Evolutionary conservation across 2,888 invertebrate genomes (phyloP).

Genomic region (Apamea crenata): DNA sequence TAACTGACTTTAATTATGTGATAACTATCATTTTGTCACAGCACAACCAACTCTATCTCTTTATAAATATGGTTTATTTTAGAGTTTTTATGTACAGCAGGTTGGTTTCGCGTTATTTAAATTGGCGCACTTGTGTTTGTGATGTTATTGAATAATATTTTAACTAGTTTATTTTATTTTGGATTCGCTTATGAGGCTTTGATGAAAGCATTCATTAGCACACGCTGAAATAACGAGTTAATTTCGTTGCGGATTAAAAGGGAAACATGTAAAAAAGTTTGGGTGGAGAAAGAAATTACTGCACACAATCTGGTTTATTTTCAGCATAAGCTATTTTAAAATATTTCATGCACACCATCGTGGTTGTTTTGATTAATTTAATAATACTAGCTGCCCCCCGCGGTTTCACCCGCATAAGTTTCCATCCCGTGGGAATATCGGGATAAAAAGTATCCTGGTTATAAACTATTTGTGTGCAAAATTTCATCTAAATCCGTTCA

Average conservation of each 20-base stretch:
- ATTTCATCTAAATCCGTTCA: too few species aligned
- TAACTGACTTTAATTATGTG: conserved; percentile 64
- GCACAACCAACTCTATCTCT: background rate
- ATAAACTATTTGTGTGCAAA: too few species aligned
- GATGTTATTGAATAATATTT: conserved; percentile 60
- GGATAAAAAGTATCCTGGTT: too few species aligned
- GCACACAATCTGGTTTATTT: background rate
- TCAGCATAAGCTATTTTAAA: background rate
- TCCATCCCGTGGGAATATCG: too few species aligned
- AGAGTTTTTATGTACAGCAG: background rate
- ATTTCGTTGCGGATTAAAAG: background rate
- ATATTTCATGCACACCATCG: background rate
- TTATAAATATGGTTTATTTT: background rate
- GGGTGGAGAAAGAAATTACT: background rate
- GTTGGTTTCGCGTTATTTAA: conserved; percentile 61
- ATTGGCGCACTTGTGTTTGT: conserved; percentile 61
- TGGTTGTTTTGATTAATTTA: background rate
- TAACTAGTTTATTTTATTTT: conserved; percentile 40
- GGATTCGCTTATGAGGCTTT: conserved; percentile 17
- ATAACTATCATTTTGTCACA: conserved; percentile 10
- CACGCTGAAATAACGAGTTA: background rate
- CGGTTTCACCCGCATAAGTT: too few species aligned
- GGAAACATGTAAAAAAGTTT: background rate
- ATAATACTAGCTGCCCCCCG: too few species aligned
- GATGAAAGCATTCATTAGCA: conserved; percentile 2